Conservation (phyloP, 2,797 vertebrate species). For the Buceros bicornis region DNA sequence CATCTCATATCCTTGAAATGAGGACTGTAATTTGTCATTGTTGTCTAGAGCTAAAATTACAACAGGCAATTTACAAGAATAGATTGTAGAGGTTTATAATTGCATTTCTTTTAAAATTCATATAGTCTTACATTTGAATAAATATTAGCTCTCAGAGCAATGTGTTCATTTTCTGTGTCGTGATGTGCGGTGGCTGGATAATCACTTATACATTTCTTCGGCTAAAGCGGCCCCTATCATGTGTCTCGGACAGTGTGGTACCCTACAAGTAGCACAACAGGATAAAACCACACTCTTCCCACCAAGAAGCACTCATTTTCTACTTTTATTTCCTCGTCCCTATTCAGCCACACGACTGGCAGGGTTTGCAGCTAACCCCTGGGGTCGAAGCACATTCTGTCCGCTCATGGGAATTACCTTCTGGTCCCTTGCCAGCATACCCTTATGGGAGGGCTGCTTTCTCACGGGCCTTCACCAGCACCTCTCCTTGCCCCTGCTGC, state of each 20-base stretch:
- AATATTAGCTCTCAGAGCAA: conserved; percentile 18
- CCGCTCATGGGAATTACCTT: background rate
- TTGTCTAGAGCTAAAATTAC: conserved; percentile 60
- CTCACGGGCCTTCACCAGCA: background rate
- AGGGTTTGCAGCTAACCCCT: background rate
- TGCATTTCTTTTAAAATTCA: conserved; percentile 27
- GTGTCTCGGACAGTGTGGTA: background rate
- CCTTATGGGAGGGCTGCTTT: background rate
- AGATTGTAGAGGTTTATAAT: conserved; percentile 58
- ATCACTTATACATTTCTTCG: background rate
- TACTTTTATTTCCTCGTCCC: background rate
- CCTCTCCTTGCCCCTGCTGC: background rate
- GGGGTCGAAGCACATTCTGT: background rate
- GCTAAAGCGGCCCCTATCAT: background rate
- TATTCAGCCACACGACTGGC: background rate
- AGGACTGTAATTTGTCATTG: conserved; percentile 58
- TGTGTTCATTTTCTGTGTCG: conserved; percentile 11
- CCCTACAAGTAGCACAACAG: background rate
- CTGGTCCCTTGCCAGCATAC: background rate
- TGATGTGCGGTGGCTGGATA: background rate
- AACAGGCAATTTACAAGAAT: conserved; percentile 57
- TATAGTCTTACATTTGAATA: conserved; percentile 14
- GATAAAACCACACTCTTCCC: background rate
- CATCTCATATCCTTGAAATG: conserved; percentile 39
- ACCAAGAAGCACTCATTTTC: background rate